Evolutionary conservation across 92 coral and sea anemone genomes (phyloP), one percentile per base, ranked within the genome.

Genomic region (Porites divaricata): DNA sequence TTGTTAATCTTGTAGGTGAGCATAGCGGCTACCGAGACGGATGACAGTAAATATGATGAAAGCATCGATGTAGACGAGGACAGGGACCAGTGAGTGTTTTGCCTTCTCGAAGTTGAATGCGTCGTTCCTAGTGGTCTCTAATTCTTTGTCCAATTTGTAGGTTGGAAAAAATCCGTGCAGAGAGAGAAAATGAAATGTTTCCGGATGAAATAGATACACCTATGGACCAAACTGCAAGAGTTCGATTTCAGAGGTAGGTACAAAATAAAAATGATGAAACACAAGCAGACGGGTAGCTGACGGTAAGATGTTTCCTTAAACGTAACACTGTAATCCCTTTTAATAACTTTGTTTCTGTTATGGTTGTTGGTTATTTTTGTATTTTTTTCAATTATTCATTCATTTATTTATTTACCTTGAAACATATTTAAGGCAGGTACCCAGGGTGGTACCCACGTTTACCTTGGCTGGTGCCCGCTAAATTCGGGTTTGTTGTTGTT

Each of bases 171-270:
- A 81, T 93, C 14, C 94, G 99, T n/a, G 98, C 98, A 67, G 98
- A 95, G 81, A 94, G 96, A 35, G 99, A 96, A 78, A 96, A 96
- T 52, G 97, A 96, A 83, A 90, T 95, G 94, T 96, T 96, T 58
- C 99, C 99, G 23, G 99, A 96, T 89, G 99, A 96, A 86, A 85
- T 96, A 25, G 98, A 96, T 90, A 96, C 99, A 8, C 99, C 99
- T 70, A 67, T 93, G 78, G 94, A 95, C 71, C 90, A 88, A 12
- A 67, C 97, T 17, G 99, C 99, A 7, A 92, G 98, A 19, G 92
- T 93, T 52, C 93, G 99, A 59, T 96, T 96, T 76, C 98, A 96
- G 68, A 96, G 94, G 99, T 95, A 78, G 69, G 95, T 20, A 54
- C 14, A 54, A 54, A 54, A 8, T 15, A 12, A 54, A 15, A 54